Evolutionary conservation across 2,797 vertebrate genomes (phyloP), one percentile per base, ranked within the genome.

Genomic region (Neopelma chrysocephalum): DNA sequence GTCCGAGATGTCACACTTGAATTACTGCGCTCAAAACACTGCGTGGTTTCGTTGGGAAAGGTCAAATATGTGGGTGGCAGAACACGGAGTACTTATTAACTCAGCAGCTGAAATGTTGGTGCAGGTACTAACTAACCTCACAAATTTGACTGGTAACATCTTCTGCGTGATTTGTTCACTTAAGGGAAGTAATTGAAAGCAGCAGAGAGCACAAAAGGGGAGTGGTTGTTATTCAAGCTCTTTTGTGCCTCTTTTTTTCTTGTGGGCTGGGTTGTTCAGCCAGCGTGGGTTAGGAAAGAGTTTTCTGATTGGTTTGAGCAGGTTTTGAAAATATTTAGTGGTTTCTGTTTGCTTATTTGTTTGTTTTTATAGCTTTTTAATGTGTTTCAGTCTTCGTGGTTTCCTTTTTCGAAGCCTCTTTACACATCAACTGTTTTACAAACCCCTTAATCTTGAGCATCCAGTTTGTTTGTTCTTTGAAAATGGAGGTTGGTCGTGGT

Each of bases 171-270:
- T 38, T 66, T 36, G 8, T 12, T 34, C 65, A 6, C 50, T 27
- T 56, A 3, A 23, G 19, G 23, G 42, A 81, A 31, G 29, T 32
- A 32, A 36, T 1, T 34, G 48, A 8, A 62, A 79, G 3, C 4
- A 54, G 15, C 43, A 65, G 47, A 14, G 23, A 42, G 25, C 9
- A 53, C 43, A 53, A 60, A 48, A 78, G 31, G 47, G 32, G 23
- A 17, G 5, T 0, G 14, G 17, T 34, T 73, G n/a, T 19, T 31
- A 4, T 26, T 54, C 4, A 3, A n/a, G 11, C 3, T 60, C 10
- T 5, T 83, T 58, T 9, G 27, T 36, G 36, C 15, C 25, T 60
- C 62, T 78, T 1, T 12, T 72, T 71, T 43, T 53, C 27, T 12
- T 20, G 2, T 4, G 4, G 54, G 34, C 13, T 65, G 43, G 5